These are phyloP conservation scores for Leptopilina drosophilae DNA, from an alignment of 2,888 invertebrate species.

Conservation along the genomic window DNA sequence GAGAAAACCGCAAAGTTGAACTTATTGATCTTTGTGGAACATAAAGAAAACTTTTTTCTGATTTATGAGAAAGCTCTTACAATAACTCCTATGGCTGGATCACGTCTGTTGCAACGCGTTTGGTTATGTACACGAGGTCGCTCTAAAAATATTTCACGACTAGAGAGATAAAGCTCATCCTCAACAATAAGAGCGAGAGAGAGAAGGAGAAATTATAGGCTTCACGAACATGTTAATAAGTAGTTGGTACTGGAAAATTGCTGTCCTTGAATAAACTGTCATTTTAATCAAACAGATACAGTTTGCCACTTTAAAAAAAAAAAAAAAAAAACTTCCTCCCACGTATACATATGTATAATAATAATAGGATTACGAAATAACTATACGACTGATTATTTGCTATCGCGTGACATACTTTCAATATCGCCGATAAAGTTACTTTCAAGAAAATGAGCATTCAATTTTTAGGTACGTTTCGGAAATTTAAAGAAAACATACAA, in stretches of 20 bases:
- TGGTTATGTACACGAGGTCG: slow-evolving; percentile 26
- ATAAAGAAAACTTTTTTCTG: slow-evolving; percentile 28
- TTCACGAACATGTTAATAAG: not conserved
- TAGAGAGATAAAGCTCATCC: not conserved
- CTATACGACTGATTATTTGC: slow-evolving; percentile 21
- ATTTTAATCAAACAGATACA: not conserved
- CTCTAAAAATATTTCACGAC: slow-evolving; percentile 20
- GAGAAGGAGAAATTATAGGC: not conserved
- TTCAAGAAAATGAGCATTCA: too few relatives aligned
- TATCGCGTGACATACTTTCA: slow-evolving; percentile 11
- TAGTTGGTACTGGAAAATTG: not conserved
- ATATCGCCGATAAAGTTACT: not conserved
- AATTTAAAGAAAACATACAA: too few relatives aligned
- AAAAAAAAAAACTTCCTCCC: not conserved
- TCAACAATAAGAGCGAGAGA: not conserved
- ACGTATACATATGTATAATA: not conserved
- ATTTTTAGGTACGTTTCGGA: too few relatives aligned
- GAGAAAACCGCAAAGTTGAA: not conserved
- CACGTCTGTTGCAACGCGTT: slow-evolving; percentile 30
- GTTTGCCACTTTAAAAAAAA: not conserved
- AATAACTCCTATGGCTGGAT: slow-evolving; percentile 38
- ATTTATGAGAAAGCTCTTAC: slow-evolving; percentile 36
- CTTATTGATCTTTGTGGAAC: slow-evolving; percentile 34
- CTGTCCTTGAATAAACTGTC: slow-evolving; percentile 19
- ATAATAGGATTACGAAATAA: slow-evolving; percentile 1